phyloP scores from a whole-genome alignment of 2,113 vertebrate genomes.

The Anthoscopus minutus region DNA sequence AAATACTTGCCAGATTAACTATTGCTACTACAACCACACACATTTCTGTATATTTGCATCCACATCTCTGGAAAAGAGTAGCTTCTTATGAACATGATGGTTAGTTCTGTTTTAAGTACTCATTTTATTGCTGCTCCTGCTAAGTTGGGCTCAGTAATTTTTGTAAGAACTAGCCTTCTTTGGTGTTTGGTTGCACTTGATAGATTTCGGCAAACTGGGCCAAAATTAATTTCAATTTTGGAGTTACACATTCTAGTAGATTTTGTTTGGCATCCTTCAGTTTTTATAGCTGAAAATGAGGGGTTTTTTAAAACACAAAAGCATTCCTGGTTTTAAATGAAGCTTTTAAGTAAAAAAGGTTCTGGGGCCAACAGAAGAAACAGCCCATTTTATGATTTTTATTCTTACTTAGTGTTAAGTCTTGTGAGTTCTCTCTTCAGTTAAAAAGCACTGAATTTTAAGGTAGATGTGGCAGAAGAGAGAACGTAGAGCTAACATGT shows the following conservation, averaged over 20 bases:
- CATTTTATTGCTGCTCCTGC: background rate
- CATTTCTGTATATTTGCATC: background rate
- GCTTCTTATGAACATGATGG: background rate
- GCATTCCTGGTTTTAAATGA: background rate
- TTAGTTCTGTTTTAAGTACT: background rate
- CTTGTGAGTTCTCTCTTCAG: background rate
- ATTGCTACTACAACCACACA: rapidly evolving
- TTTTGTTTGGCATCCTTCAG: background rate
- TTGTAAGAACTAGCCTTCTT: background rate
- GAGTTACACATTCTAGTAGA: background rate
- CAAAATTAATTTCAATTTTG: background rate
- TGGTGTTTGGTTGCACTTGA: background rate
- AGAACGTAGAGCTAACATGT: rapidly evolving
- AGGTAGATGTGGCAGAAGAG: background rate
- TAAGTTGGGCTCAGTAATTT: background rate
- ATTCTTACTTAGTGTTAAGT: background rate
- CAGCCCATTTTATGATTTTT: background rate
- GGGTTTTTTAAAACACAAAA: background rate
- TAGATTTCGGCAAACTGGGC: background rate
- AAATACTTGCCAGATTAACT: background rate
- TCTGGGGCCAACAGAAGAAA: background rate
- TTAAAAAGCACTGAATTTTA: background rate
- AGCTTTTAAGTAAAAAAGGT: background rate
- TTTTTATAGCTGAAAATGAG: background rate
- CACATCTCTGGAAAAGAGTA: background rate